Evolutionary conservation across 2,888 invertebrate genomes (phyloP).

Genomic region (Laspeyria flexula): DNA sequence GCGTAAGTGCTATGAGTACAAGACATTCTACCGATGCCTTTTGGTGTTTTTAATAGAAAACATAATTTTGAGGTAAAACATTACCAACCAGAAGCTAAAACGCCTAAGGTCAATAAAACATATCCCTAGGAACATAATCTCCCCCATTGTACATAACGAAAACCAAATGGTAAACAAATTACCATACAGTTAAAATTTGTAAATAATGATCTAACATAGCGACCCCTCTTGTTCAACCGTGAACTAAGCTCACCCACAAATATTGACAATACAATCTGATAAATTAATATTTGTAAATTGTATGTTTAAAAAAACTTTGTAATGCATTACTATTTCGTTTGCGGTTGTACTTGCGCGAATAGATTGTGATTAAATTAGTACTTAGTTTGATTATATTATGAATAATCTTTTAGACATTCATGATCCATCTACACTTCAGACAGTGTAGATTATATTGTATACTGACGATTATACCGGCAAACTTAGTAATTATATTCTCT

Average conservation of each 20-base stretch:
- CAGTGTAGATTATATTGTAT: no score
- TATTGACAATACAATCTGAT: slow-evolving; percentile 70
- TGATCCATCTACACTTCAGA: no score
- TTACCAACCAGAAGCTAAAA: slow-evolving; percentile 21
- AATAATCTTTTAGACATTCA: no score
- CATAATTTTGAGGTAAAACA: no score
- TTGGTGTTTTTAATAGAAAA: no score
- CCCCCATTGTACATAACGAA: not conserved
- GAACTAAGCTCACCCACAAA: slow-evolving; percentile 56
- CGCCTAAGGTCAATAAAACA: not conserved
- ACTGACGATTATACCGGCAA: no score
- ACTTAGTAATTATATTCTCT: no score
- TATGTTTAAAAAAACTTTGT: slow-evolving; percentile 57
- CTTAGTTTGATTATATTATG: no score
- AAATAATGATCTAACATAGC: slow-evolving; percentile 5
- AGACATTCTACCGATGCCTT: no score
- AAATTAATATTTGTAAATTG: slow-evolving; percentile 72
- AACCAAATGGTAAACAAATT: slow-evolving; percentile 14
- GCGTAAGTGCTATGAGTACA: no score
- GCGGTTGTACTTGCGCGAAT: not conserved
- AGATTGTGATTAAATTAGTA: no score
- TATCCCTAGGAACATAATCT: not conserved
- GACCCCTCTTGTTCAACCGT: slow-evolving; percentile 65
- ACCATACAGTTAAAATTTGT: slow-evolving; percentile 4
- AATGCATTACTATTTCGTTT: slow-evolving; percentile 40